Conservation (phyloP, 2,113 vertebrate species). For the Saccopteryx leptura region DNA sequence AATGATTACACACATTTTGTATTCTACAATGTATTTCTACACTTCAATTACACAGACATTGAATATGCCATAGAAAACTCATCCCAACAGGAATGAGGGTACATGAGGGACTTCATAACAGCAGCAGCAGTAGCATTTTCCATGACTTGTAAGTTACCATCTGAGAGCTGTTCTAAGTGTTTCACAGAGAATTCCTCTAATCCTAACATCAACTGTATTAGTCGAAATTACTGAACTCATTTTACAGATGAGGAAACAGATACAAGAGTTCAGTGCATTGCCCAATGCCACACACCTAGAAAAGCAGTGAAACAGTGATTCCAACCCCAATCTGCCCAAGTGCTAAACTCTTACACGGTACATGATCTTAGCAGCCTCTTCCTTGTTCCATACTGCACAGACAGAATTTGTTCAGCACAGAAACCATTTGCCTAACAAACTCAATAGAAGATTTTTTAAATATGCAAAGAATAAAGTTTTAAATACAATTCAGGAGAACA, state of each 20-base stretch:
- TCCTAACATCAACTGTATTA: background rate
- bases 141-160: background rate
- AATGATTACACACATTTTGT: background rate
- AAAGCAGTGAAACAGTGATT: background rate
- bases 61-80: background rate
- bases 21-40: background rate
- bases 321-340: background rate
- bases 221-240: background rate
- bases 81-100: rapidly evolving
- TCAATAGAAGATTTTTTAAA: background rate
- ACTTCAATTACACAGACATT: background rate
- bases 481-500: background rate
- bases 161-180: background rate
- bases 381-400: rapidly evolving
- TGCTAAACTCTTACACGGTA: background rate
- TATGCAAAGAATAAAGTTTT: background rate
- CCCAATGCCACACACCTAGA: background rate
- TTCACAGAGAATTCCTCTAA: background rate
- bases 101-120: background rate
- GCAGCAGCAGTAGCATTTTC: background rate
- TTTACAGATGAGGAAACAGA: background rate
- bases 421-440: background rate
- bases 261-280: background rate
- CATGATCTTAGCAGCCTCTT: background rate
- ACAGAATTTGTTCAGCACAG: background rate